These are phyloP conservation scores for Bombus affinis DNA, from an alignment of 1,140 invertebrate species.

Conservation along the genomic window DNA sequence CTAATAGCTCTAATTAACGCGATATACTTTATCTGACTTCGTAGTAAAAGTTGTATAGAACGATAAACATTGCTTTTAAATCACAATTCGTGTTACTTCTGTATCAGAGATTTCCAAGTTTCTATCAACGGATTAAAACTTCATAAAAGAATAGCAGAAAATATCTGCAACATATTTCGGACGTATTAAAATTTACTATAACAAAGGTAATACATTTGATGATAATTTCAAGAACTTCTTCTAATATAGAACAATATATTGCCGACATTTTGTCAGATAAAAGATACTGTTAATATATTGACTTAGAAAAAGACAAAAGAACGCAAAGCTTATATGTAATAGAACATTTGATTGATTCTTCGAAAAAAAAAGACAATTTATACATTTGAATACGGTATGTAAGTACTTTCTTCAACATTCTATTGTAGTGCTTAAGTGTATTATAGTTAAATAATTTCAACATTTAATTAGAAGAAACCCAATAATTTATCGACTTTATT, in stretches of 20 bases:
- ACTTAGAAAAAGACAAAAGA: background rate
- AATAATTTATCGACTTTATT: background rate
- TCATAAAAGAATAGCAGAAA: background rate
- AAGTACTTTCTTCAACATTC: background rate
- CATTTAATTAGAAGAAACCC: background rate
- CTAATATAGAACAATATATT: no score
- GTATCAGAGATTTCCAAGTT: background rate
- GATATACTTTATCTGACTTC: background rate
- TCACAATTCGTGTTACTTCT: background rate
- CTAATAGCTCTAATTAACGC: background rate
- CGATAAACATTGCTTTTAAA: background rate
- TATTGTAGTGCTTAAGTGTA: background rate
- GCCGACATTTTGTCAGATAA: no score
- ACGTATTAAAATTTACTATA: background rate
- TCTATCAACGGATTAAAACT: background rate
- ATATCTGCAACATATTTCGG: background rate
- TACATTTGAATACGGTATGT: background rate
- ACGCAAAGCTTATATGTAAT: background rate
- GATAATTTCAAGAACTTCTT: background rate
- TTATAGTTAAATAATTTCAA: background rate
- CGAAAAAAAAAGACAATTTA: background rate
- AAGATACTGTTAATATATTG: background rate
- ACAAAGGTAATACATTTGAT: background rate
- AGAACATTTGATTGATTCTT: background rate
- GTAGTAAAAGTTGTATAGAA: background rate